Percentiles rank a stretch among this genome's conserved stretches.
Conservation (phyloP, 2,888 invertebrate species). For the Caenorhabditis sp. region DNA sequence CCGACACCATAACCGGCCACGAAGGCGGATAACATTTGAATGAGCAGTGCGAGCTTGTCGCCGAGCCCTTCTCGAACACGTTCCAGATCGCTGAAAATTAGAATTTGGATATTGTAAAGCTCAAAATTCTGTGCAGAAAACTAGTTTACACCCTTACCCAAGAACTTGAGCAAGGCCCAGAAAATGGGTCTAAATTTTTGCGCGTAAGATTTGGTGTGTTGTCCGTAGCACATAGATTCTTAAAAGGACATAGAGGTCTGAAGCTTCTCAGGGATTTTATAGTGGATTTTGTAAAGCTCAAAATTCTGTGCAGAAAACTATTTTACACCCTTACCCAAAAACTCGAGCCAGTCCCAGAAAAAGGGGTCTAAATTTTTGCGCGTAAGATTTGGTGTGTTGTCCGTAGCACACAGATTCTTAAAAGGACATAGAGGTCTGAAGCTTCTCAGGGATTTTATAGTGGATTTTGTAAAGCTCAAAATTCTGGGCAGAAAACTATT, state of each 20-base stretch:
- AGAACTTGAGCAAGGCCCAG: not conserved
- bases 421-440: not conserved
- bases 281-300: too few relatives aligned
- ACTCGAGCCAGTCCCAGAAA: too few relatives aligned
- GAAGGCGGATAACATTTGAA: constrained; percentile 72
- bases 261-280: too few relatives aligned
- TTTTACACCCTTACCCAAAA: too few relatives aligned
- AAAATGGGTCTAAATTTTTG: not conserved
- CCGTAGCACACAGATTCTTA: not conserved
- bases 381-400: not conserved
- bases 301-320: not conserved
- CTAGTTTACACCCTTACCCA: not conserved
- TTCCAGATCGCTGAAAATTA: constrained; percentile 74
- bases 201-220: not conserved
- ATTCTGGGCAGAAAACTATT: not conserved
- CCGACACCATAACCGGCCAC: constrained; percentile 74
- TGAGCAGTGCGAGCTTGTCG: constrained; percentile 74
- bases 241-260: not conserved
- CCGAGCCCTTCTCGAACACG: constrained; percentile 74
- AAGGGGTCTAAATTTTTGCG: too few relatives aligned
- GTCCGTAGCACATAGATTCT: not conserved
- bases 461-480: too few relatives aligned
- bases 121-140: not conserved
- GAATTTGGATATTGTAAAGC: not conserved
- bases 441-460: too few relatives aligned